phyloP scores from a whole-genome alignment of 1,140 invertebrate genomes.

The Drosophila nannoptera region DNA sequence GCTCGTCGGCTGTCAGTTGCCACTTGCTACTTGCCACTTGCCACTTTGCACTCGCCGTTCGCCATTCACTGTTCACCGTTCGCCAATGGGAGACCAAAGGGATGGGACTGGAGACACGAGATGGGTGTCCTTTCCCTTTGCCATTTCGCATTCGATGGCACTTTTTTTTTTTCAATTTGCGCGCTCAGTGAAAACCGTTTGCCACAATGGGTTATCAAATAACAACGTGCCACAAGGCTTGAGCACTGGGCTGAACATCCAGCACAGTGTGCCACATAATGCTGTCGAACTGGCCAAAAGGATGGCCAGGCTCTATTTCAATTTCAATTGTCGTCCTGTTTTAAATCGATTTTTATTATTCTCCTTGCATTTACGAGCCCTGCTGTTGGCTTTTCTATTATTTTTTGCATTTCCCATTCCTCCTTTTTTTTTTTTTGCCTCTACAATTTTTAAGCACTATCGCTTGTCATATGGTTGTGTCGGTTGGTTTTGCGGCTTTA shows the following conservation, averaged over 20 bases:
- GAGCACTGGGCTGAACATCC: constrained; percentile 8
- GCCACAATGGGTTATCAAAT: constrained; percentile 77
- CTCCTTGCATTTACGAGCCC: constrained; percentile 22
- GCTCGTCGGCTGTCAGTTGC: constrained; percentile 45
- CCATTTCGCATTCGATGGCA: constrained; percentile 50
- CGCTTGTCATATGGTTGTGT: constrained; percentile 18
- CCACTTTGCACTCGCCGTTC: background rate
- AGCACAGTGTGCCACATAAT: constrained; percentile 48
- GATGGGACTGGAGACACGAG: constrained; percentile 3
- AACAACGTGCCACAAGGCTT: constrained; percentile 68
- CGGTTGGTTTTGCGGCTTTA: constrained; percentile 38
- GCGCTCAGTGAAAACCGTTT: constrained; percentile 46
- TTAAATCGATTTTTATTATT: constrained; percentile 76
- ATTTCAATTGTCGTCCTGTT: constrained; percentile 73
- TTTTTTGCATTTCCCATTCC: constrained; percentile 10
- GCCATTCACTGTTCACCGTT: no score
- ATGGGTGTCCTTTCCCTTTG: constrained; percentile 36
- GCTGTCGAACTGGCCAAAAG: constrained; percentile 30
- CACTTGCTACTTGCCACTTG: constrained; percentile 33
- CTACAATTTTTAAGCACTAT: constrained; percentile 22
- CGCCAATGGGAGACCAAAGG: no score
- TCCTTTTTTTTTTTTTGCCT: constrained; percentile 13
- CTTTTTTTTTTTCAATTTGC: constrained; percentile 73
- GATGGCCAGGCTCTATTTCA: constrained; percentile 59
- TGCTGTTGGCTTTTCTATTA: constrained; percentile 21